Evolutionary conservation across 2,888 invertebrate genomes (phyloP).

Genomic region (Theretra japonica): DNA sequence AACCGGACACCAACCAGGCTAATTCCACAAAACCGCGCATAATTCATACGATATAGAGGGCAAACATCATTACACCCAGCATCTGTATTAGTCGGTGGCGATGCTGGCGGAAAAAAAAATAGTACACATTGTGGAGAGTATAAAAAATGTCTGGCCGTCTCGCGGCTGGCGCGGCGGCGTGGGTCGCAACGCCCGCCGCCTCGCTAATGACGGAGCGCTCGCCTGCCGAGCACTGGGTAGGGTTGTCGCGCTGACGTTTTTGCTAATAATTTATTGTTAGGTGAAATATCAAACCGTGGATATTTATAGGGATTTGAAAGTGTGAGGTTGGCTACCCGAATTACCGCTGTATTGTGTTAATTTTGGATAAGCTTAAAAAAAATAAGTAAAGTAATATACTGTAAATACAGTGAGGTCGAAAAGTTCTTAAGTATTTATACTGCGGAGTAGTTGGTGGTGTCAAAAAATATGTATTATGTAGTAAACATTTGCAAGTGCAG

Average conservation of each 20-base stretch:
- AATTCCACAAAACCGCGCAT: conserved; percentile 5
- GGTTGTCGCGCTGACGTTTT: conserved; percentile 51
- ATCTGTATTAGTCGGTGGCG: conserved; percentile 30
- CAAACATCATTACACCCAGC: conserved; percentile 25
- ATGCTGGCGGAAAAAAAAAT: conserved; percentile 23
- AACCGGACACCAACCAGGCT: neutral
- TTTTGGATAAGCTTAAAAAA: no score
- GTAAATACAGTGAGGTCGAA: no score
- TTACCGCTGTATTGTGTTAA: no score
- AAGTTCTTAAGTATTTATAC: no score
- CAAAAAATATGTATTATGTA: no score
- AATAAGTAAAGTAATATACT: no score
- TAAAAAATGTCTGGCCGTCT: conserved; percentile 78
- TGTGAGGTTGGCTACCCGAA: no score
- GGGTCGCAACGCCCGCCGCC: conserved; percentile 77
- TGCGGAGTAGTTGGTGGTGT: no score
- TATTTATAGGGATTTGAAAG: no score
- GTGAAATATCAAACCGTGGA: no score
- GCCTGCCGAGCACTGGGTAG: conserved; percentile 62
- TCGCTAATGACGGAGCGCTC: conserved; percentile 74
- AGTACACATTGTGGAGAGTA: conserved; percentile 49
- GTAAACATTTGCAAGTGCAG: no score
- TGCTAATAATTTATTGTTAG: conserved; percentile 27
- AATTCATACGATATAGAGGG: neutral
- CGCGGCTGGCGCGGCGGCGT: conserved; percentile 63